Evolutionary conservation across 2,797 vertebrate genomes (phyloP), one percentile per base, ranked within the genome.

Genomic region (Gadopsis bispinosus): DNA sequence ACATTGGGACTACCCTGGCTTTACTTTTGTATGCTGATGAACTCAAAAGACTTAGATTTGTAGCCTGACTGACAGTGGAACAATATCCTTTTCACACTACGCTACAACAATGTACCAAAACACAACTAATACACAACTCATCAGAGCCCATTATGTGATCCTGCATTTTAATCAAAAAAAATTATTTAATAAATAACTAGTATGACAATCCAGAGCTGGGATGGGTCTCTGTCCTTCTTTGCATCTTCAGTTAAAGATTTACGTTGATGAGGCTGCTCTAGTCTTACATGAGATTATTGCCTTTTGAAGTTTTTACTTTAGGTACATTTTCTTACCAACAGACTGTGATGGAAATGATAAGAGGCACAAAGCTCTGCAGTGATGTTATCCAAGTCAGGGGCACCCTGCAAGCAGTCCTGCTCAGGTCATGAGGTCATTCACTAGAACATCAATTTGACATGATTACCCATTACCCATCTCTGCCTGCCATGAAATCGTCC

Each of bases 371-470:
- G n/a, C 35, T 33, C 5, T 11, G 8, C 19, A 26, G 37, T 19
- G 58, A 71, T 43, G 8, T 20, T 14, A 31, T 12, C 17, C 37
- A 37, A 39, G 54, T 65, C 5, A n/a, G 3, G 5, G 3, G 33
- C 19, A 51, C 35, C 10, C 33, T 70, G 20, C 35, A 33, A 31
- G 56, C 45, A 22, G 54, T 60, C n/a, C 12, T 56, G 35, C 48
- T 72, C 26, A n/a, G 45, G 63, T 73, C 54, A 60, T 17, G 13
- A 73, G 33, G 48, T 73, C 67, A 73, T 47, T 35, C 43, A 59
- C 26, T 43, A 72, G 68, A 83, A 69, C 45, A 81, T 45, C 78
- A 69, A 82, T 79, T 80, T 83, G 69, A 72, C 17, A 14, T 55
- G 65, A 66, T 80, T 41, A 81, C 22, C 63, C 53, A 53, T 68